Evolutionary conservation across 1,140 invertebrate species (phyloP), one percentile per base, ranked within the genome.

Genomic region (Triops longicaudatus): DNA sequence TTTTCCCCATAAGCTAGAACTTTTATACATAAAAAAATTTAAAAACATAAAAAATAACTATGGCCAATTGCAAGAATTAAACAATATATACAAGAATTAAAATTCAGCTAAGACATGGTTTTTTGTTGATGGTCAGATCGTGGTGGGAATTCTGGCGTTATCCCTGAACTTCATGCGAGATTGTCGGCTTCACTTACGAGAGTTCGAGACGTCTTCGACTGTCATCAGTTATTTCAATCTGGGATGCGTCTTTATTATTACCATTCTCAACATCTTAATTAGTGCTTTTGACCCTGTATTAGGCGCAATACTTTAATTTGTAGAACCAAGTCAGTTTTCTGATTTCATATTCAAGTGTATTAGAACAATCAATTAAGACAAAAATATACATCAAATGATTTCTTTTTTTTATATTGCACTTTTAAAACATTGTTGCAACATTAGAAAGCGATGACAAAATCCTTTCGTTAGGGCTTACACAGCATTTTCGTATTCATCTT

Each of bases 241-340:
- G 44, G 88, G 85, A 11, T 85, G 88, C 17, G 89, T 92, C 1
- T 91, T 93, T 82, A 82, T 90, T 78, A 90, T 94, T 41, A 91
- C 92, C 3, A 87, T 89, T 31, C 84, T 93, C 42, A 95, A 94
- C 84, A 84, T 94, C 2, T 84, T 94, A 26, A 92, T 94, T 77
- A 89, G 91, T 37, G 89, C 90, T 27, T 94, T 94, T 82, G 92
- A 93, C 83, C 89, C 90, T 41, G 43, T 80, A 79, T 72, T 75
- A 74, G 77, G 44, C 11, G 31, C 42, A 12, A 17, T 50, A 22
- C 50, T 63, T 22, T 63, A 63, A n/a, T 22, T 11, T 3, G 6
- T n/a, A 22, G 3, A 63, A 7, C 14, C 22, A 4, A 63, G 10
- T 63, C 14, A 63, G 50, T 63, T 22, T 0, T n/a, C 3, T 63